These are phyloP conservation scores for Brassicogethes aeneus DNA, from an alignment of 2,888 invertebrate genomes.

Conservation along the genomic window DNA sequence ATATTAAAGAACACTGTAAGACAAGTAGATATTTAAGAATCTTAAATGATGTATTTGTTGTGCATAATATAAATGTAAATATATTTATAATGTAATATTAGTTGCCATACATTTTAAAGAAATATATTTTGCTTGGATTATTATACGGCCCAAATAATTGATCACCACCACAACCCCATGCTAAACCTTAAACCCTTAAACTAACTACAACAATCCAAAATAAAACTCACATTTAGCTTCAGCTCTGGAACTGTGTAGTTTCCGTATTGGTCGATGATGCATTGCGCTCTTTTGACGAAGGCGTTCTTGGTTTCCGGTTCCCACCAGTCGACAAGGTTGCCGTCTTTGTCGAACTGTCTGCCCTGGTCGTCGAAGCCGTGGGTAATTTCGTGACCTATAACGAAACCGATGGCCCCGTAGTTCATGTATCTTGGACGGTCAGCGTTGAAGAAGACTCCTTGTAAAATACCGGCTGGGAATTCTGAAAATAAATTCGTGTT, in stretches of 20 bases:
- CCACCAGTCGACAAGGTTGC: conserved; percentile 93
- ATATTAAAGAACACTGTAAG: too few species aligned
- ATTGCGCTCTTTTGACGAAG: conserved; percentile 76
- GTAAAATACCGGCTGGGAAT: conserved; percentile 88
- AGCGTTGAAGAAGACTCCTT: conserved; percentile 84
- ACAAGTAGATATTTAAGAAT: too few species aligned
- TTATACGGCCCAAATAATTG: too few species aligned
- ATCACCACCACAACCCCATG: neutral
- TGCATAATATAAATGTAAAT: too few species aligned
- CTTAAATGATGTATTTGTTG: too few species aligned
- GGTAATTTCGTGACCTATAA: conserved; percentile 88
- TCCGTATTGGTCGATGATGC: conserved; percentile 89
- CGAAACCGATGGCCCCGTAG: conserved; percentile 84
- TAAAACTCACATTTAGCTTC: conserved; percentile 54
- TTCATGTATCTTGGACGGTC: conserved; percentile 87
- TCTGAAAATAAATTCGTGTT: conserved; percentile 52
- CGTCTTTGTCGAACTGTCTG: conserved; percentile 84
- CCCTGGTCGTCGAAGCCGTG: conserved; percentile 88
- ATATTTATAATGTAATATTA: too few species aligned
- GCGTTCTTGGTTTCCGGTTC: conserved; percentile 70
- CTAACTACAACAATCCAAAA: neutral
- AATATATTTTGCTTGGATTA: too few species aligned
- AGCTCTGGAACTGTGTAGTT: conserved; percentile 79
- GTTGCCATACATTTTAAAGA: too few species aligned
- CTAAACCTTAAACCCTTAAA: neutral